phyloP scores from a whole-genome alignment of 2,797 vertebrate genomes.

The Lagodon rhomboides region DNA sequence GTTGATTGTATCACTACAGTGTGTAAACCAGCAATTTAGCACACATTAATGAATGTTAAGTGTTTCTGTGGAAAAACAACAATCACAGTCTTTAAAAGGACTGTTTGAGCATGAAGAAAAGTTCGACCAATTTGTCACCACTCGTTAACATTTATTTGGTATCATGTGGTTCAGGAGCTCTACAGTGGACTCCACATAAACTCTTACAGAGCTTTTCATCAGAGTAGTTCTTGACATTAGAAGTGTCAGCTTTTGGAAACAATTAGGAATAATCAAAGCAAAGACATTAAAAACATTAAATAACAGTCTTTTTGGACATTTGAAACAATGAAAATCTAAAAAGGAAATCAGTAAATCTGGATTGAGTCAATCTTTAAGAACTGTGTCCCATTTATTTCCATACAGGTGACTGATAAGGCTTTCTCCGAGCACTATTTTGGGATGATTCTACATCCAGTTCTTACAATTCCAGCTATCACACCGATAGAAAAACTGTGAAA shows the following conservation, averaged over 20 bases:
- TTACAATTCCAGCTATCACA: neutral
- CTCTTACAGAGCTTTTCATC: neutral
- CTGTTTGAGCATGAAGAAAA: neutral
- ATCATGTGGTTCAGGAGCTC: neutral
- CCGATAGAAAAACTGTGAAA: neutral
- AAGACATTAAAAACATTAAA: neutral
- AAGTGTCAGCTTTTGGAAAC: neutral
- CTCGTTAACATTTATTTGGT: slow-evolving; percentile 7
- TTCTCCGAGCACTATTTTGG: neutral
- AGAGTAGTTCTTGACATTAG: neutral
- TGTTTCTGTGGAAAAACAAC: neutral
- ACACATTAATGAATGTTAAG: neutral
- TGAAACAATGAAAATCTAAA: neutral
- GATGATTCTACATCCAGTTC: neutral
- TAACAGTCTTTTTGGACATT: neutral
- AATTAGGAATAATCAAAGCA: neutral
- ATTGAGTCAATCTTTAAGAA: slow-evolving; percentile 2
- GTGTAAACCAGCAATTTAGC: neutral
- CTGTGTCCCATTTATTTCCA: slow-evolving; percentile 2
- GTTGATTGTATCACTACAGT: neutral
- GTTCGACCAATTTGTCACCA: neutral
- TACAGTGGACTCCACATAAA: neutral
- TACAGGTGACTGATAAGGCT: neutral
- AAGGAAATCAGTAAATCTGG: neutral
- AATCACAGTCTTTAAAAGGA: neutral